phyloP scores from a whole-genome alignment of 92 coral and sea anemone species.

The Chrysogorgia sp. region DNA sequence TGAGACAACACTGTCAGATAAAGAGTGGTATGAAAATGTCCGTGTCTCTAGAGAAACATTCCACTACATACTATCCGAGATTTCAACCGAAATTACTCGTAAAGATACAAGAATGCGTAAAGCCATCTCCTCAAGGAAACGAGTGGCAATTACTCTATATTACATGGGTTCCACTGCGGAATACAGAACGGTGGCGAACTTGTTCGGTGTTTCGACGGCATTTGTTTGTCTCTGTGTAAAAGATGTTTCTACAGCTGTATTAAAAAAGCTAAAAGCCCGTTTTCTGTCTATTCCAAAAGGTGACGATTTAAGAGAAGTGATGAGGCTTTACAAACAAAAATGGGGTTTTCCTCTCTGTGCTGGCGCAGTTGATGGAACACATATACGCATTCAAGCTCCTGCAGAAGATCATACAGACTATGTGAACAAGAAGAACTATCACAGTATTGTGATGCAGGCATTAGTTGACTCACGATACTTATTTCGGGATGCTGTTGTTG shows the following conservation, averaged over 20 bases:
- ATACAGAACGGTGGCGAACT: conserved; percentile 62
- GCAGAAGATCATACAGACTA: conserved; percentile 26
- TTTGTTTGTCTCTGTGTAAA: conserved; percentile 61
- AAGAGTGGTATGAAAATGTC: conserved; percentile 68
- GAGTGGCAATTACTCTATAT: conserved; percentile 61
- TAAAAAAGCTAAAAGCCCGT: conserved; percentile 12
- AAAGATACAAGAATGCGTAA: conserved; percentile 59
- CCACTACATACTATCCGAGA: conserved; percentile 35
- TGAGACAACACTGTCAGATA: conserved; percentile 47
- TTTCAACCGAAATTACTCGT: conserved; percentile 46
- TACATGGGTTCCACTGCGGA: conserved; percentile 62
- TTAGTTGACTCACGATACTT: conserved; percentile 36
- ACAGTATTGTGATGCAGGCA: conserved; percentile 33
- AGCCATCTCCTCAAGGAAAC: conserved; percentile 50
- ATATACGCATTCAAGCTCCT: conserved; percentile 46
- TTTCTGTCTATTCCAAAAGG: conserved; percentile 29
- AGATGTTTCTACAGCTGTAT: conserved; percentile 55
- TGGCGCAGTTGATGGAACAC: conserved; percentile 43
- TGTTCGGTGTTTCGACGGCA: conserved; percentile 60
- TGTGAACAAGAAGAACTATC: conserved; percentile 41
- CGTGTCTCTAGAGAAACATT: conserved; percentile 62
- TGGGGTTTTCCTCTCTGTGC: conserved; percentile 53
- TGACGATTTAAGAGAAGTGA: conserved; percentile 32
- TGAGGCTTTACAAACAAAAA: conserved; percentile 28
- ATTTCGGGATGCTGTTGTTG: conserved; percentile 40